These are phyloP conservation scores for Eurytoma californica DNA, from an alignment of 2,888 invertebrate genomes.

Conservation along the genomic window DNA sequence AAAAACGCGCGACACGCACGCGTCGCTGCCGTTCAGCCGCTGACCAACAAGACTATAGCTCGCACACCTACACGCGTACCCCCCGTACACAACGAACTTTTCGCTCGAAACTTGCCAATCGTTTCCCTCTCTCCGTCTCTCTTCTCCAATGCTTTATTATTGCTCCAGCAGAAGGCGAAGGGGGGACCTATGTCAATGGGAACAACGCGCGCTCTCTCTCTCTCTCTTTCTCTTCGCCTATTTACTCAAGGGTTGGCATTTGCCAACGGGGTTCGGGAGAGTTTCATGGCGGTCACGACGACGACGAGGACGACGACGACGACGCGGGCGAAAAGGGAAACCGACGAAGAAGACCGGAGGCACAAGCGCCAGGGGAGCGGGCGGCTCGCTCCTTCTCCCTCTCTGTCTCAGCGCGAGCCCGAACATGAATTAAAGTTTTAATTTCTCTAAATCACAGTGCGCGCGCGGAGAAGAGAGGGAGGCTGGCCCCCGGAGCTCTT, in stretches of 20 bases:
- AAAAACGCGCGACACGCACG: not conserved
- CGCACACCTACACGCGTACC: not conserved
- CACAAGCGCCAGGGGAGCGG: conserved; percentile 53
- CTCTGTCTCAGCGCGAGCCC: conserved; percentile 59
- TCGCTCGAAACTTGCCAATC: conserved; percentile 27
- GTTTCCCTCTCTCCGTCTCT: conserved; percentile 25
- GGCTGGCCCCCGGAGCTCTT: conserved; percentile 65
- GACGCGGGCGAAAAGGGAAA: conserved; percentile 51
- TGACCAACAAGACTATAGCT: not conserved
- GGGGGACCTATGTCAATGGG: conserved; percentile 64
- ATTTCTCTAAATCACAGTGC: conserved; percentile 75
- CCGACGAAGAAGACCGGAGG: conserved; percentile 59
- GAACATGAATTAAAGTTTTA: conserved; percentile 75
- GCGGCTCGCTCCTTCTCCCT: conserved; percentile 45
- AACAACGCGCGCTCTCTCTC: conserved; percentile 60
- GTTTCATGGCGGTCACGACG: conserved; percentile 58
- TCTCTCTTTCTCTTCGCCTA: conserved; percentile 59
- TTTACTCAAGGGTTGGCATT: conserved; percentile 66
- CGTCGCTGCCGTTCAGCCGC: not conserved
- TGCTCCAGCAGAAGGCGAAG: conserved; percentile 60
- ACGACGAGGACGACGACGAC: conserved; percentile 16
- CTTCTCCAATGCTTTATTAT: conserved; percentile 66
- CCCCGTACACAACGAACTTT: not conserved
- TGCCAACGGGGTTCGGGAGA: conserved; percentile 54
- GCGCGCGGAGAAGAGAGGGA: conserved; percentile 56